These are phyloP conservation scores for Procambarus virginalis DNA, from an alignment of 1,140 invertebrate species.

Conservation along the genomic window DNA sequence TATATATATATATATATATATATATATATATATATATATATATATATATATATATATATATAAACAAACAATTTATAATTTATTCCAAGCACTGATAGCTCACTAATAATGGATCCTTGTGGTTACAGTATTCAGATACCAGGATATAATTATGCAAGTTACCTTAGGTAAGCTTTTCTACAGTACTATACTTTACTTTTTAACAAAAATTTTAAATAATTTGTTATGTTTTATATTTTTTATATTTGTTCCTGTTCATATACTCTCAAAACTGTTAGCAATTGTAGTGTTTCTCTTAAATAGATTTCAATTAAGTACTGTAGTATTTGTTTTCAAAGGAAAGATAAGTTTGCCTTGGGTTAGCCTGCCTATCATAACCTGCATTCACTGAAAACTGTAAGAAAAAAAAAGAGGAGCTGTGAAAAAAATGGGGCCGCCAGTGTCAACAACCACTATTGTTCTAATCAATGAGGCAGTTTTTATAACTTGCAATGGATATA, in stretches of 20 bases:
- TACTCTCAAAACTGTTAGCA: neutral
- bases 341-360: neutral
- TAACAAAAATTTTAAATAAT: neutral
- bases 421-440: slow-evolving; percentile 1
- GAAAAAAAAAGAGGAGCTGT: neutral
- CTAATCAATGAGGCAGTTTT: slow-evolving; percentile 24
- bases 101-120: neutral
- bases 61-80: neutral
- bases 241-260: neutral
- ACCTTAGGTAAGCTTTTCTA: neutral
- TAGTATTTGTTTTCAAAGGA: neutral
- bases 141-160: slow-evolving; percentile 24
- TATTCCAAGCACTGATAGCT: neutral
- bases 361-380: neutral
- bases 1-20: slow-evolving; percentile 34
- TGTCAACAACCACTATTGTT: slow-evolving; percentile 35
- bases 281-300: neutral
- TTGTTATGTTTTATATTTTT: neutral
- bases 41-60: slow-evolving; percentile 17
- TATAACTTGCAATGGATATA: neutral
- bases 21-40: slow-evolving; percentile 26
- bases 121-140: slow-evolving; percentile 6
- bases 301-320: neutral
- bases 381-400: slow-evolving; percentile 21
- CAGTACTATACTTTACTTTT: neutral